phyloP scores from a whole-genome alignment of 2,797 vertebrate genomes.

The Eupleurogrammus muticus region DNA sequence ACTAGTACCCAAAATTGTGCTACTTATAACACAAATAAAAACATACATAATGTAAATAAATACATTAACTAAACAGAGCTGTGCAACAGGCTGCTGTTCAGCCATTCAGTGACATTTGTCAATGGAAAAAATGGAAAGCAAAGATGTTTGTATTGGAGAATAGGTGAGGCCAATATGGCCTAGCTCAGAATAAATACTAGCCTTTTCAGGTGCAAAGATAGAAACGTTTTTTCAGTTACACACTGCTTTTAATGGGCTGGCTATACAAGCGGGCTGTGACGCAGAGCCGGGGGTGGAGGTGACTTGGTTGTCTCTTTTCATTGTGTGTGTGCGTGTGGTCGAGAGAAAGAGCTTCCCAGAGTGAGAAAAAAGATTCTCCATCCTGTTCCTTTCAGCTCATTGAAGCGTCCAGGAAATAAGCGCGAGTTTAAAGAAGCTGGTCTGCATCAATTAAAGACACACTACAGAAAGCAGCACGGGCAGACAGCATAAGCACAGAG shows the following conservation, averaged over 20 bases:
- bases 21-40: too few relatives aligned
- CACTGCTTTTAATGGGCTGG: slow-evolving; percentile 50
- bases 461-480: slow-evolving; percentile 38
- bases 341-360: slow-evolving; percentile 15
- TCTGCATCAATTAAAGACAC: slow-evolving; percentile 67
- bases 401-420: slow-evolving; percentile 62
- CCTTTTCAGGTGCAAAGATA: slow-evolving; percentile 49
- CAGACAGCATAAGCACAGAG: slow-evolving; percentile 44
- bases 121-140: slow-evolving; percentile 38
- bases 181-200: background rate
- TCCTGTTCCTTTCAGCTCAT: slow-evolving; percentile 50
- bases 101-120: background rate
- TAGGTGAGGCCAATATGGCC: background rate
- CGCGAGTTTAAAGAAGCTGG: slow-evolving; percentile 56
- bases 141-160: slow-evolving; percentile 29
- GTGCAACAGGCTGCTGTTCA: too few relatives aligned
- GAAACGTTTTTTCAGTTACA: slow-evolving; percentile 69
- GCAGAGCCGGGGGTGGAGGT: slow-evolving; percentile 45
- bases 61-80: too few relatives aligned
- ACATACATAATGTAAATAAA: too few relatives aligned
- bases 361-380: slow-evolving; percentile 43
- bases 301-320: slow-evolving; percentile 41
- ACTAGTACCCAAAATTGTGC: too few relatives aligned
- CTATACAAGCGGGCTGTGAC: slow-evolving; percentile 37
- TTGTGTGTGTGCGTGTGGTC: slow-evolving; percentile 18